These are phyloP conservation scores for Zaprionus capensis DNA, from an alignment of 1,140 invertebrate species.

Conservation along the genomic window DNA sequence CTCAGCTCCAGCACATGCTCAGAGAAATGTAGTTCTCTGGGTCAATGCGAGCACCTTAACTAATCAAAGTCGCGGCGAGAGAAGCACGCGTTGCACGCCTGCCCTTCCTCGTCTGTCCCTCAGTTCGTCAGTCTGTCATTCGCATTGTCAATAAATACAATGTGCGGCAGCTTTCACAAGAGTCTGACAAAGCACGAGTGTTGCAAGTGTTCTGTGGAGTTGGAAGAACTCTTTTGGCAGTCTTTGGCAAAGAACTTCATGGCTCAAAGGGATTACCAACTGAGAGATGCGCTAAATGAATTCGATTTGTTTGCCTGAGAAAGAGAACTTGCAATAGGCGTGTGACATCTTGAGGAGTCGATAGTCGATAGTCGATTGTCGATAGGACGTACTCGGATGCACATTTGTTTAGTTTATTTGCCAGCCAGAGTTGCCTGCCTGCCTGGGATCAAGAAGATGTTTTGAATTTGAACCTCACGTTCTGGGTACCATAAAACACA, in stretches of 20 bases:
- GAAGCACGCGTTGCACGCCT: constrained; percentile 52
- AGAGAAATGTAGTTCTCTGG: constrained; percentile 74
- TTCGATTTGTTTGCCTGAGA: constrained; percentile 49
- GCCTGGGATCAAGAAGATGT: constrained; percentile 56
- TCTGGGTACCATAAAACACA: constrained; percentile 75
- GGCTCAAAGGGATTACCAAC: constrained; percentile 26
- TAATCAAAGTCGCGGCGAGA: constrained; percentile 57
- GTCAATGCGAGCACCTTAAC: constrained; percentile 78
- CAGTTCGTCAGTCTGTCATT: constrained; percentile 22
- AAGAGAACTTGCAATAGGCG: constrained; percentile 28
- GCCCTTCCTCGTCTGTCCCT: constrained; percentile 11
- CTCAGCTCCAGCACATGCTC: constrained; percentile 2
- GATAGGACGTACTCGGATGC: constrained; percentile 5
- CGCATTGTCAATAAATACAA: constrained; percentile 50
- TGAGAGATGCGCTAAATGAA: constrained; percentile 40
- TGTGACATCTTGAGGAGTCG: constrained; percentile 51
- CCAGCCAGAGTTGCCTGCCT: neutral
- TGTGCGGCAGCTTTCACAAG: constrained; percentile 66
- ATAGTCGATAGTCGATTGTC: neutral
- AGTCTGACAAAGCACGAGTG: constrained; percentile 22
- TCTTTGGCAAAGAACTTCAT: constrained; percentile 39
- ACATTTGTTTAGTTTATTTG: constrained; percentile 41
- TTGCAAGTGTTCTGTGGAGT: constrained; percentile 50
- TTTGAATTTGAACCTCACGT: constrained; percentile 72
- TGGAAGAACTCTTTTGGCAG: constrained; percentile 31